Evolutionary conservation across 2,113 vertebrate species (phyloP).

Genomic region (Heterocephalus glaber): DNA sequence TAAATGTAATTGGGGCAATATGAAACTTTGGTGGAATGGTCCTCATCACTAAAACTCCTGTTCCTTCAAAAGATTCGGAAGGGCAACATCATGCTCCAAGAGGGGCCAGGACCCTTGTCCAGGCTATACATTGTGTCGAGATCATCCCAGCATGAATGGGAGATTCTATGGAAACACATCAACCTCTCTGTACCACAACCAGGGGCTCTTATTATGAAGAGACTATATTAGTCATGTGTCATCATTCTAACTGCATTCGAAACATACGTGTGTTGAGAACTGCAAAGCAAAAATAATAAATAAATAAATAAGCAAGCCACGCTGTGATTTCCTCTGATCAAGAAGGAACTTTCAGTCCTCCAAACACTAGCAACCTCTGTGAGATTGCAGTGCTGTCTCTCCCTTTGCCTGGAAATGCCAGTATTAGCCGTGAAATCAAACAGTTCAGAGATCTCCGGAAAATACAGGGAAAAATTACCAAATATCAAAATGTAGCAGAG

Average conservation of each 20-base stretch:
- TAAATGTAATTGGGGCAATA: neutral
- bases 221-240: neutral
- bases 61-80: neutral
- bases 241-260: neutral
- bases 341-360: constrained; percentile 79
- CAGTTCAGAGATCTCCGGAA: constrained; percentile 80
- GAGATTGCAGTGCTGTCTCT: constrained; percentile 76
- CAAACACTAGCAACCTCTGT: constrained; percentile 70
- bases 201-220: neutral
- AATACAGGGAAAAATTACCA: constrained; percentile 81
- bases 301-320: neutral
- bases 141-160: neutral
- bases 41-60: neutral
- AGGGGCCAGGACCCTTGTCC: neutral
- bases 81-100: neutral
- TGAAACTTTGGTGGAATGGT: neutral
- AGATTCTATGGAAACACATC: neutral
- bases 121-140: neutral
- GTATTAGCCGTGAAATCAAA: constrained; percentile 78
- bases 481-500: constrained; percentile 85
- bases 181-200: neutral
- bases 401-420: constrained; percentile 85
- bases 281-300: neutral
- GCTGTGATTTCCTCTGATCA: constrained; percentile 75
- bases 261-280: neutral